Evolutionary conservation across 2,888 invertebrate species (phyloP).

Genomic region (Aphrophora alni): DNA sequence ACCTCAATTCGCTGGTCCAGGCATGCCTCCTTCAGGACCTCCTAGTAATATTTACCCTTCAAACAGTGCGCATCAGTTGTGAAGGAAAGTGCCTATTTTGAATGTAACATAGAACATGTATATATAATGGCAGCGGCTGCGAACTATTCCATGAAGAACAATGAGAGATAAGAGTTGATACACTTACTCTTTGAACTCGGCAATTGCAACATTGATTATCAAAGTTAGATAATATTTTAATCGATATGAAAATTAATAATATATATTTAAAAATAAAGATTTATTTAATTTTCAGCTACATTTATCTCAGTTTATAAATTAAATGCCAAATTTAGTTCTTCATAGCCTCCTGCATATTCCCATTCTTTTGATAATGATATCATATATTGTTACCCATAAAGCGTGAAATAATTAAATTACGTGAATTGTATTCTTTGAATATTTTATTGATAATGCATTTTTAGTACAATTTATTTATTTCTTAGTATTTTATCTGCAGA

Average conservation of each 20-base stretch:
- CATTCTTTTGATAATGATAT: neutral
- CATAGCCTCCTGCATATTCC: neutral
- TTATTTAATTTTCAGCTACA: neutral
- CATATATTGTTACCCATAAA: neutral
- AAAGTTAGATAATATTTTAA: neutral
- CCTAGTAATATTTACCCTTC: neutral
- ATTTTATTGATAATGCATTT: neutral
- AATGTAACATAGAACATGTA: neutral
- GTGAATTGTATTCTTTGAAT: neutral
- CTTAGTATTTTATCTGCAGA: neutral
- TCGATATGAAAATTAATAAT: neutral
- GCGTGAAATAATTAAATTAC: neutral
- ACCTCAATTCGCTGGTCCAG: neutral
- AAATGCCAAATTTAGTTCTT: neutral
- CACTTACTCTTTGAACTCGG: neutral
- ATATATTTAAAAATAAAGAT: neutral
- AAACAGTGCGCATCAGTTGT: neutral
- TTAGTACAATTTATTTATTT: neutral
- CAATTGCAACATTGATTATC: neutral
- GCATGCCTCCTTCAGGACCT: neutral
- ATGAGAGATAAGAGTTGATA: neutral
- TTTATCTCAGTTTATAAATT: neutral
- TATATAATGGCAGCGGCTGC: constrained; percentile 6
- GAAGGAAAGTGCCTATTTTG: constrained; percentile 2
- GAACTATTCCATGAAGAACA: neutral